These are phyloP conservation scores for Tokudaia muenninki DNA, from an alignment of 2,797 vertebrate species.

Conservation along the genomic window DNA sequence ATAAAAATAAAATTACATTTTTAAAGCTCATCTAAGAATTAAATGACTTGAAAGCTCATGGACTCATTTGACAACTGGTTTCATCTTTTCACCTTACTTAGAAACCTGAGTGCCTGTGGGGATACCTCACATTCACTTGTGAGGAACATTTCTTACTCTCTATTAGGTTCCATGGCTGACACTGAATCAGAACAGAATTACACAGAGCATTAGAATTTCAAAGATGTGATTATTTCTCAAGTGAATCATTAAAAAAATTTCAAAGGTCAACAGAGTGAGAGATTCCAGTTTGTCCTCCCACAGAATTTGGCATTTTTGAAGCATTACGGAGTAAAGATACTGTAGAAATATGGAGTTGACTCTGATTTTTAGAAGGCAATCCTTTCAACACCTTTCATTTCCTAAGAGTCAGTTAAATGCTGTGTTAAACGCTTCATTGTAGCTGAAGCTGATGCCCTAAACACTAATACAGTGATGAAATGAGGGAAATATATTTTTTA, in stretches of 20 bases:
- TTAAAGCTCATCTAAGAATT: conserved; percentile 39
- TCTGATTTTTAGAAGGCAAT: conserved; percentile 66
- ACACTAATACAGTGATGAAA: conserved; percentile 17
- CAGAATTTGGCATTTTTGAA: conserved; percentile 43
- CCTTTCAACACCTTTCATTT: conserved; percentile 54
- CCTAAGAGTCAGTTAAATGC: conserved; percentile 55
- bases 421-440: conserved; percentile 29
- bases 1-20: conserved; percentile 11
- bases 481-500: neutral
- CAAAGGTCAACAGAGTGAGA: conserved; percentile 41
- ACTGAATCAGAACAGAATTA: conserved; percentile 22
- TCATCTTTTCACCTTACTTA: conserved; percentile 15
- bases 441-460: neutral
- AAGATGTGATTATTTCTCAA: conserved; percentile 53
- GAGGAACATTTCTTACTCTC: conserved; percentile 29
- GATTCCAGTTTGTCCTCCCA: conserved; percentile 39
- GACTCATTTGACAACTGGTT: neutral
- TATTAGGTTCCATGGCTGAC: neutral
- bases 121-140: neutral
- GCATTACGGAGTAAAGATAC: neutral
- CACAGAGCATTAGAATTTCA: conserved; percentile 46
- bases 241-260: conserved; percentile 39
- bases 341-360: conserved; percentile 65
- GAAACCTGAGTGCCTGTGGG: neutral
- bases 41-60: neutral